Conservation (phyloP, 2,888 invertebrate genomes). For the Amblyjoppa proteus region DNA sequence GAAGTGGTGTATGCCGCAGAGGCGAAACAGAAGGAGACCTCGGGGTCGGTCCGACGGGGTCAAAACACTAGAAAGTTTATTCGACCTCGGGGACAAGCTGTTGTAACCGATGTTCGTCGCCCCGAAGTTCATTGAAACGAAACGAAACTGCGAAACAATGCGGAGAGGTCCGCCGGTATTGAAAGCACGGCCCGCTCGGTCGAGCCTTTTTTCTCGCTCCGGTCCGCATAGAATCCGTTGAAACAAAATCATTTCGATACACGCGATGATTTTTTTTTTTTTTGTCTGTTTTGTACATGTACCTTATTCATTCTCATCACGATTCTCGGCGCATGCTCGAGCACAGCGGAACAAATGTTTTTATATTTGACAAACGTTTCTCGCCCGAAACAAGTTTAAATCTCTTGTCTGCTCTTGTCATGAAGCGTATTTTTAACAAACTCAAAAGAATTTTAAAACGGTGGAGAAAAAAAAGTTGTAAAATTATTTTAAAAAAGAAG, state of each 20-base stretch:
- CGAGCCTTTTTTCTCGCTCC: slow-evolving; percentile 12
- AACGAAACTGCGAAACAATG: slow-evolving; percentile 6
- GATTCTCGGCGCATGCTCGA: too few relatives aligned
- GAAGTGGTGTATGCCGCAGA: not conserved
- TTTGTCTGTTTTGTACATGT: too few relatives aligned
- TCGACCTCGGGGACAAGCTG: not conserved
- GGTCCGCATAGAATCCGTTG: slow-evolving; percentile 1
- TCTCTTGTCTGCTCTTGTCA: too few relatives aligned
- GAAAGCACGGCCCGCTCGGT: not conserved
- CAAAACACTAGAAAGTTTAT: not conserved
- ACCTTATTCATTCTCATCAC: too few relatives aligned
- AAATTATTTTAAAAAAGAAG: too few relatives aligned
- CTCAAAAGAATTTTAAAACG: too few relatives aligned
- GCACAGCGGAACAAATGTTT: too few relatives aligned
- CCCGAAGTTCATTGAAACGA: slow-evolving; percentile 2
- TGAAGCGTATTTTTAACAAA: too few relatives aligned
- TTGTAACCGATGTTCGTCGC: not conserved
- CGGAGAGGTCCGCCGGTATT: not conserved
- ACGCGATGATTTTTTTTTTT: too few relatives aligned
- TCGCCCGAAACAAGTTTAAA: too few relatives aligned
- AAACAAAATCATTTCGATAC: not conserved
- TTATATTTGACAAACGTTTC: too few relatives aligned
- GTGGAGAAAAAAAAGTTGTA: too few relatives aligned
- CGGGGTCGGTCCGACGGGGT: not conserved
- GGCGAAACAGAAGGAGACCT: not conserved